Evolutionary conservation across 1,140 invertebrate genomes (phyloP).

Genomic region (Drosophila sproati): DNA sequence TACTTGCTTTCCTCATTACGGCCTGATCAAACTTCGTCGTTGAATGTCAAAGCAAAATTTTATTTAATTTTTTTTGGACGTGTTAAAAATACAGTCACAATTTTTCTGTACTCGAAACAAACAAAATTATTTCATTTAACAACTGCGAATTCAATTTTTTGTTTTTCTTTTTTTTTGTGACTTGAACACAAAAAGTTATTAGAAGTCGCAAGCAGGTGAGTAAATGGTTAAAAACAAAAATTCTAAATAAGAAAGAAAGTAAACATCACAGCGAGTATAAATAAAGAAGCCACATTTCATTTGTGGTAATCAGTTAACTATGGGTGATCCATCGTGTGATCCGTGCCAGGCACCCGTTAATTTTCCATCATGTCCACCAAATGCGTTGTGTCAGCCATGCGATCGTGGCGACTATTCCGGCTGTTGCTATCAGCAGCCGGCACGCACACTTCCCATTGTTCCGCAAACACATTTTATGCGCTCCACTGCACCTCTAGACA

Average conservation of each 20-base stretch:
- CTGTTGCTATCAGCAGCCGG: slow-evolving; percentile 87
- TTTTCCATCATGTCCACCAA: slow-evolving; percentile 63
- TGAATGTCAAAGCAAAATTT: slow-evolving; percentile 64
- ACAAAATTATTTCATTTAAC: slow-evolving; percentile 71
- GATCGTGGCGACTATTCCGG: slow-evolving; percentile 78
- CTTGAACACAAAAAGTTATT: neutral
- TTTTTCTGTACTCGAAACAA: slow-evolving; percentile 50
- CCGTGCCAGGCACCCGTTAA: slow-evolving; percentile 63
- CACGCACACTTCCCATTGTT: slow-evolving; percentile 85
- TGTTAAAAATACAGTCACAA: slow-evolving; percentile 46
- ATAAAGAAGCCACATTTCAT: neutral
- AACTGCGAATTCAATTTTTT: slow-evolving; percentile 24
- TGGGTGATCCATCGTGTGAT: slow-evolving; percentile 33
- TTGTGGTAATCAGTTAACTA: neutral
- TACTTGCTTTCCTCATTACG: slow-evolving; percentile 23
- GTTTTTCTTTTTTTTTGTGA: neutral
- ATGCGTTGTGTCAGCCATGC: slow-evolving; percentile 59
- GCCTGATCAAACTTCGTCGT: slow-evolving; percentile 61
- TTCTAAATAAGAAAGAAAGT: neutral
- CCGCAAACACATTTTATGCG: slow-evolving; percentile 86
- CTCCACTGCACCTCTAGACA: slow-evolving; percentile 85
- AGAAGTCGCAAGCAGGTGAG: neutral
- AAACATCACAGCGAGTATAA: neutral
- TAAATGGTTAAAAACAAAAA: neutral
- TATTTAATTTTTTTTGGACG: slow-evolving; percentile 57